Conservation (phyloP, 2,888 invertebrate genomes). For the Amitus sp. region DNA sequence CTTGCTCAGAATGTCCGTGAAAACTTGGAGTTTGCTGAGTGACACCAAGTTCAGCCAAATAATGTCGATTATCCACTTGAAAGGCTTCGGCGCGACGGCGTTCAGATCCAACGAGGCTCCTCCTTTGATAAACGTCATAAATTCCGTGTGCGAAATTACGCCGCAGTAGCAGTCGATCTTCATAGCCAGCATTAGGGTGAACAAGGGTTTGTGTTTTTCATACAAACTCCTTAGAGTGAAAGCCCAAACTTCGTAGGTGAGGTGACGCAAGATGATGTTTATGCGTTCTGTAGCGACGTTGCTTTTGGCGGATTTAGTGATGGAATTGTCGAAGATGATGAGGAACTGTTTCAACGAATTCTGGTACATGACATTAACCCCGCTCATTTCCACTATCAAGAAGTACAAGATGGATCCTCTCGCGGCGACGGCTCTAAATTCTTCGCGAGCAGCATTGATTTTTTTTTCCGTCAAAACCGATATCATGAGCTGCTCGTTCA, state of each 20-base stretch:
- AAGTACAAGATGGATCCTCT: slow-evolving; percentile 95
- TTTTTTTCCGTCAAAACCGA: slow-evolving; percentile 94
- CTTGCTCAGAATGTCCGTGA: slow-evolving; percentile 82
- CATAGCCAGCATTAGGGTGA: slow-evolving; percentile 93
- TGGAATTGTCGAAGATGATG: slow-evolving; percentile 92
- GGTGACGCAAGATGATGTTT: slow-evolving; percentile 85
- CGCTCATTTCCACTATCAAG: slow-evolving; percentile 96
- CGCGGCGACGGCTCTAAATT: slow-evolving; percentile 94
- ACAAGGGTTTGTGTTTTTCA: slow-evolving; percentile 91
- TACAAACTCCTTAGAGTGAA: slow-evolving; percentile 93
- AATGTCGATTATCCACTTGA: slow-evolving; percentile 94
- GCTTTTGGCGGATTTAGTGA: slow-evolving; percentile 89
- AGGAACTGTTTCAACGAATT: slow-evolving; percentile 95
- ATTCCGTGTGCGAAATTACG: slow-evolving; percentile 87
- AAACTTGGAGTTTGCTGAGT: slow-evolving; percentile 85
- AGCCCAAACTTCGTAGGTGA: slow-evolving; percentile 92
- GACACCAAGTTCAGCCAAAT: slow-evolving; percentile 97
- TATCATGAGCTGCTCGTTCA: slow-evolving; percentile 91
- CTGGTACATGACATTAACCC: slow-evolving; percentile 97
- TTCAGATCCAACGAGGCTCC: slow-evolving; percentile 94
- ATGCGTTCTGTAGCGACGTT: slow-evolving; percentile 87
- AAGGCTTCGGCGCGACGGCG: slow-evolving; percentile 92
- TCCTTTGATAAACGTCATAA: slow-evolving; percentile 95
- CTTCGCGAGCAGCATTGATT: slow-evolving; percentile 92
- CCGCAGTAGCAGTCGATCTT: slow-evolving; percentile 91